Conservation (phyloP, 2,888 invertebrate genomes). For the Tenthredo amoena region DNA sequence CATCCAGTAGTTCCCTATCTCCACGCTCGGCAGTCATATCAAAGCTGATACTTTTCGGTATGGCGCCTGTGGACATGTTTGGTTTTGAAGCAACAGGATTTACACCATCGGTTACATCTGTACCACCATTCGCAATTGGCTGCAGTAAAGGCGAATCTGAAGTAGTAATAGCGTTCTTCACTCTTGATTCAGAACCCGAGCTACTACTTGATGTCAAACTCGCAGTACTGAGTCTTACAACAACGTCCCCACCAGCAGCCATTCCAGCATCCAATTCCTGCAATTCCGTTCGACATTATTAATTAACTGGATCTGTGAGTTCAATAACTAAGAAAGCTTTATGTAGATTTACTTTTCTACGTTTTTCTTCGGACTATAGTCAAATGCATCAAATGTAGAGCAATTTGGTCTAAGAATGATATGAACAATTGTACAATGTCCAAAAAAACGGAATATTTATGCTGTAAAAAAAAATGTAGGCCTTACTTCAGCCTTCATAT, state of each 20-base stretch:
- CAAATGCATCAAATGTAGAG: slow-evolving; percentile 20
- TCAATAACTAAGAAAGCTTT: neutral
- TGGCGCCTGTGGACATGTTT: slow-evolving; percentile 87
- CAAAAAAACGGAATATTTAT: neutral
- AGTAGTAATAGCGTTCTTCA: slow-evolving; percentile 65
- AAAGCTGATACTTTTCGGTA: slow-evolving; percentile 95
- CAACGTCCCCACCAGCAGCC: slow-evolving; percentile 67
- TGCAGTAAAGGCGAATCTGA: slow-evolving; percentile 63
- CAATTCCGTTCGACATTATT: neutral
- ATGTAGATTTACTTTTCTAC: neutral
- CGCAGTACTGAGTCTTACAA: slow-evolving; percentile 80
- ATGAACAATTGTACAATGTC: neutral
- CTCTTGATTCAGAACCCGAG: slow-evolving; percentile 77
- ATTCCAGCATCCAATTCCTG: slow-evolving; percentile 62
- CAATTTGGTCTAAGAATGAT: slow-evolving; percentile 12
- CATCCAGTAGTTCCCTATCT: slow-evolving; percentile 82
- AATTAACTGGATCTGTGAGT: neutral
- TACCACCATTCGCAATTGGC: slow-evolving; percentile 65
- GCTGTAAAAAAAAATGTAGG: neutral
- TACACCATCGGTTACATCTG: slow-evolving; percentile 64
- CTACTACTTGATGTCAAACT: slow-evolving; percentile 81
- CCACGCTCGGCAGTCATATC: slow-evolving; percentile 93
- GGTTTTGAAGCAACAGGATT: slow-evolving; percentile 74
- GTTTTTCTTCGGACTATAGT: slow-evolving; percentile 18
- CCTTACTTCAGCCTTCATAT: slow-evolving; percentile 69